Conservation (phyloP, 2,888 invertebrate species). For the Diplazon laetatorius region DNA sequence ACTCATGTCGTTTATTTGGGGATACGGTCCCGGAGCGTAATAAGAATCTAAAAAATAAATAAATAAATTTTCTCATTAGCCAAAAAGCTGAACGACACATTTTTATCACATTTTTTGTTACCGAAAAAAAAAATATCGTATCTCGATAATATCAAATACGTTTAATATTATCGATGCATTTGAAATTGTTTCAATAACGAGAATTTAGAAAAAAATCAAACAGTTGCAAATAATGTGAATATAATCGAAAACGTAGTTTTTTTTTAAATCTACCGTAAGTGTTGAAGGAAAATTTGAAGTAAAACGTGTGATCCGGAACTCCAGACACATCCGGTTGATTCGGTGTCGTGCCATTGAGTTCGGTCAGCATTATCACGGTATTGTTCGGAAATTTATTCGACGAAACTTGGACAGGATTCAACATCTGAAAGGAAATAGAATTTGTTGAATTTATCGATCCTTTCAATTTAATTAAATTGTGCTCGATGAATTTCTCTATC, state of each 20-base stretch:
- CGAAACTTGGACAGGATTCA: conserved; percentile 72
- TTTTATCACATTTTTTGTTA: not conserved
- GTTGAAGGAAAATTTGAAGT: conserved; percentile 71
- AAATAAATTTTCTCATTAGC: conserved; percentile 10
- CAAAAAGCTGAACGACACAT: not conserved
- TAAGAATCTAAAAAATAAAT: conserved; percentile 60
- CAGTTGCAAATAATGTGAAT: too few relatives aligned
- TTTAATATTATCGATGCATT: too few relatives aligned
- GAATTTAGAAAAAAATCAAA: too few relatives aligned
- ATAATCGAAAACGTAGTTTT: too few relatives aligned
- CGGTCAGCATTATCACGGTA: conserved; percentile 67
- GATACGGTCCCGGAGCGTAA: conserved; percentile 71
- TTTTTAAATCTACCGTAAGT: conserved; percentile 71
- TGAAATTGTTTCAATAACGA: too few relatives aligned
- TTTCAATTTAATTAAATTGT: too few relatives aligned
- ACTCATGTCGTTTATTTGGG: conserved; percentile 82
- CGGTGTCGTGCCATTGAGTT: conserved; percentile 66
- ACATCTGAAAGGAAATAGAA: conserved; percentile 66
- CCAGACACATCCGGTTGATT: conserved; percentile 57
- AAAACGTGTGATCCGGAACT: conserved; percentile 70
- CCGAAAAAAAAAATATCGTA: too few relatives aligned
- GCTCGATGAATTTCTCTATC: too few relatives aligned
- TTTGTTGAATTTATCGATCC: not conserved
- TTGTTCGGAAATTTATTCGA: conserved; percentile 67
- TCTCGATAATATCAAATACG: too few relatives aligned